phyloP scores from a whole-genome alignment of 2,888 invertebrate genomes.

The Dryobota labecula region DNA sequence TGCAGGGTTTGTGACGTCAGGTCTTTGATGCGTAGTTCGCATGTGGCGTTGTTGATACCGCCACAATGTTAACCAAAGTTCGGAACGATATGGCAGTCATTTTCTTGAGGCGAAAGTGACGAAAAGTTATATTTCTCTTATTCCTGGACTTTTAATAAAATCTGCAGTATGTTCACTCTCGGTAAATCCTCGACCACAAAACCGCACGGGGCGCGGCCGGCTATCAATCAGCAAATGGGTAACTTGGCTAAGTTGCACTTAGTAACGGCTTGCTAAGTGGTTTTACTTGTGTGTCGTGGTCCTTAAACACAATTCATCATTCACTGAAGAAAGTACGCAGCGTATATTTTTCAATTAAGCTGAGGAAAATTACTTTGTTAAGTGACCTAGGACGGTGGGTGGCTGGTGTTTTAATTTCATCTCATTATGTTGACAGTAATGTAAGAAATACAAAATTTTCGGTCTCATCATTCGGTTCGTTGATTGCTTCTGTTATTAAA shows the following conservation, averaged over 20 bases:
- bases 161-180: slow-evolving; percentile 27
- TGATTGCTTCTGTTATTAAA: slow-evolving; percentile 32
- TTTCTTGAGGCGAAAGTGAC: not conserved
- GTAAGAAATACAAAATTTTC: slow-evolving; percentile 29
- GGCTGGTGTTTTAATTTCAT: slow-evolving; percentile 29
- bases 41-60: too few species aligned
- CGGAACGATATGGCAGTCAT: not conserved
- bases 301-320: slow-evolving; percentile 53
- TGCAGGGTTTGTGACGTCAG: too few species aligned
- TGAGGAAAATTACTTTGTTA: slow-evolving; percentile 30
- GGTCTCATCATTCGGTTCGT: slow-evolving; percentile 10
- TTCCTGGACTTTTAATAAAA: slow-evolving; percentile 9
- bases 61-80: not conserved
- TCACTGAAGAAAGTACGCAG: slow-evolving; percentile 29
- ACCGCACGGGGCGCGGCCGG: slow-evolving; percentile 26
- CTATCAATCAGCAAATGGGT: slow-evolving; percentile 64
- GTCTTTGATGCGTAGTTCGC: too few species aligned
- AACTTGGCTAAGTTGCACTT: slow-evolving; percentile 52
- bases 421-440: slow-evolving; percentile 28
- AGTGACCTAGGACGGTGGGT: slow-evolving; percentile 6
- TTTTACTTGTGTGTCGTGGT: slow-evolving; percentile 55
- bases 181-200: slow-evolving; percentile 19
- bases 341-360: slow-evolving; percentile 44
- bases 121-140: not conserved
- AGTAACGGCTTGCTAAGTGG: slow-evolving; percentile 59